Evolutionary conservation across 2,888 invertebrate species (phyloP).

Genomic region (Colletes collaris): DNA sequence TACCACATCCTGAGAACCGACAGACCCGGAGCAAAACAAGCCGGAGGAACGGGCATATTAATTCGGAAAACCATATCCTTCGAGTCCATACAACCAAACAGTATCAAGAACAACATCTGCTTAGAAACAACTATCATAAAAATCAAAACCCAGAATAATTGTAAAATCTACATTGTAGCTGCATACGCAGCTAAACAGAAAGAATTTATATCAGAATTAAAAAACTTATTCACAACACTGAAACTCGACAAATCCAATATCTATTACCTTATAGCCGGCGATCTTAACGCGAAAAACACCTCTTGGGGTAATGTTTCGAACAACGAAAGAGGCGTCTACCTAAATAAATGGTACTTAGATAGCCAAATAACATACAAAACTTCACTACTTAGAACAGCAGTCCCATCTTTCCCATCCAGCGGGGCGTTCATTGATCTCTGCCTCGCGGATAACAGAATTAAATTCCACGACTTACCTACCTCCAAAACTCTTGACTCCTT

Average conservation of each 20-base stretch:
- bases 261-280: conserved; percentile 49
- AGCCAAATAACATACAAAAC: background rate
- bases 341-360: background rate
- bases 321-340: background rate
- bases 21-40: background rate
- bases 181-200: background rate
- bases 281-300: conserved; percentile 47
- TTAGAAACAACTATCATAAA: background rate
- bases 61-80: background rate
- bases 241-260: conserved; percentile 19
- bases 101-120: background rate
- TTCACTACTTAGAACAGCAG: background rate
- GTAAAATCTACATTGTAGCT: background rate
- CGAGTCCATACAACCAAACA: background rate
- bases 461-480: background rate
- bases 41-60: background rate
- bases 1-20: conserved; percentile 6
- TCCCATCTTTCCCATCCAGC: background rate
- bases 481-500: background rate
- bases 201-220: conserved; percentile 19
- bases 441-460: background rate
- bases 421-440: background rate
- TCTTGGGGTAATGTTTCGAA: background rate
- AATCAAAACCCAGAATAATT: background rate
- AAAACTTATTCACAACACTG: conserved; percentile 11